Base-by-base conservation (phyloP, 2,888 invertebrate genomes). In the Platypus cylindrus region DNA sequence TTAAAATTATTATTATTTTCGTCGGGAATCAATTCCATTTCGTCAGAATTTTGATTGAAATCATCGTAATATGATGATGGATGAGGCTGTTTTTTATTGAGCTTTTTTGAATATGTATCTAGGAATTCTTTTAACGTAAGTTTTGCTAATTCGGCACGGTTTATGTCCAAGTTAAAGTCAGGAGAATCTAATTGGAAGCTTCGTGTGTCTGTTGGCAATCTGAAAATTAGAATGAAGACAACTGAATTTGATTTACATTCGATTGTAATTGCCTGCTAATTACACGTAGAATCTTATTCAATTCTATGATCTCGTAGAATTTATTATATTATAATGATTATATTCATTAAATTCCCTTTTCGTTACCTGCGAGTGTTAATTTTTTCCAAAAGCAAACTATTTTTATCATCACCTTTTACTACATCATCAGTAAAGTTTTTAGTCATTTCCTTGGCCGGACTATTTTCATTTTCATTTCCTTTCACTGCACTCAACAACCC, bases 61-160 rank as follows among this genome's bases (percentile, higher is more conserved):
- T 37, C 37, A 12, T 31, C 11, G 29, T 23, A 13, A 9, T 16
- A 15, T 7, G 22, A 13, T 13, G 12, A 11, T 8, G 5, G 20
- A n/a, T 32, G 14, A 9, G 7, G 12, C 11, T 27, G 23, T 37
- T 43, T 37, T 17, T 40, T 39, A 16, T 39, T 46, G 11, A 39
- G 37, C 2, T 42, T 49, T 11, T 68, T 71, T 1, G 72, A 67
- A 49, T 75, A 75, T 18, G 70, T 67, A 41, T 70, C 62, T 34
- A 75, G 63, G 47, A 73, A 71, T 45, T 75, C 72, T 41, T 75
- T 71, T 12, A 75, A 55, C 26, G 70, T 67, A 3, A 44, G 23
- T 20, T 41, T 40, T 1, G 43, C 20, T 16, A 42, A 43, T 24
- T 54, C 45, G 9, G 38, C 39, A n/a, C 50, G 48, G 26, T 55